Conservation (phyloP, 2,888 invertebrate species). For the Drosophila aldrichi region DNA sequence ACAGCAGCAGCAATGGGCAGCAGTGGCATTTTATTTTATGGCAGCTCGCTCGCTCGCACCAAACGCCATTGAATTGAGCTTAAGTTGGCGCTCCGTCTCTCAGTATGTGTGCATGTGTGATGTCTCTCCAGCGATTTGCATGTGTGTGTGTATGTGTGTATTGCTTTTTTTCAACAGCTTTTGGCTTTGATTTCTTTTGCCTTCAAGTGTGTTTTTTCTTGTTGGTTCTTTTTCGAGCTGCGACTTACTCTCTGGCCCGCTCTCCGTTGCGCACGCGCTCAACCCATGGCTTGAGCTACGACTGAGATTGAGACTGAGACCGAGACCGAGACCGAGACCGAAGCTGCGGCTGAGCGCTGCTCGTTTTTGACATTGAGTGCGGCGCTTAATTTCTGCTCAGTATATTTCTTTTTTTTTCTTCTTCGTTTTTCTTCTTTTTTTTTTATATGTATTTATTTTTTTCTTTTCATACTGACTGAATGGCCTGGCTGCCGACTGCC, state of each 20-base stretch:
- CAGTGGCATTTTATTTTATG: constrained; percentile 59
- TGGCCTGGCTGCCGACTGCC: constrained; percentile 45
- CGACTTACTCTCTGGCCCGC: constrained; percentile 37
- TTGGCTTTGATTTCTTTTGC: constrained; percentile 76
- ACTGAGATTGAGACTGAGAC: constrained; percentile 41
- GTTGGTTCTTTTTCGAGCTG: constrained; percentile 35
- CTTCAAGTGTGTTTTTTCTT: constrained; percentile 41
- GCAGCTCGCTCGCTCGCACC: constrained; percentile 70
- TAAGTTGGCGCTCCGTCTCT: constrained; percentile 63
- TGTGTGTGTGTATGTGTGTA: constrained; percentile 22
- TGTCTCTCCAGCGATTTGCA: constrained; percentile 31
- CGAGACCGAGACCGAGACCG: constrained; percentile 35
- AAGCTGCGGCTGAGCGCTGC: constrained; percentile 36
- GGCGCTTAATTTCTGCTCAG: constrained; percentile 65
- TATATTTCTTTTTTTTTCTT: constrained; percentile 8
- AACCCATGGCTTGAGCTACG: constrained; percentile 42
- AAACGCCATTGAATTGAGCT: constrained; percentile 78
- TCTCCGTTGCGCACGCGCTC: constrained; percentile 67
- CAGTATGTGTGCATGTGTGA: constrained; percentile 35
- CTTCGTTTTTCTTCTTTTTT: constrained; percentile 12
- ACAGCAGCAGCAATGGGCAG: constrained; percentile 32
- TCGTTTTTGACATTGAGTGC: constrained; percentile 63
- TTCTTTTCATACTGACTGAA: constrained; percentile 33
- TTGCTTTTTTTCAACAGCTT: constrained; percentile 61
- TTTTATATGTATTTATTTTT: background rate